These are phyloP conservation scores for Rhagoletis zephyria DNA, from an alignment of 1,140 invertebrate species.

Conservation along the genomic window DNA sequence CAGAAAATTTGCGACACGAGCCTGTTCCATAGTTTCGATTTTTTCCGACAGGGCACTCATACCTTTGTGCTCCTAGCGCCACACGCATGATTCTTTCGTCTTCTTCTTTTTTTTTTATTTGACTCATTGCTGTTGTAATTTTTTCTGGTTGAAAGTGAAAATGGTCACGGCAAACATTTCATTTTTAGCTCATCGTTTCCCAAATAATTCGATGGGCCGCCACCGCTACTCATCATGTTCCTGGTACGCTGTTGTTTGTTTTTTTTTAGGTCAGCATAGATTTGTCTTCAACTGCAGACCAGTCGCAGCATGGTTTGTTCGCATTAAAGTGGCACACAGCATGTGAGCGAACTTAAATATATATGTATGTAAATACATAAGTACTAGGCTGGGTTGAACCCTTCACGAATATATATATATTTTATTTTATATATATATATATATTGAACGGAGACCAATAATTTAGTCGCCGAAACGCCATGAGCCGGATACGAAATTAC, in stretches of 20 bases:
- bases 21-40: no score
- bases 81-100: slow-evolving; percentile 35
- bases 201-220: background rate
- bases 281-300: no score
- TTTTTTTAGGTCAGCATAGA: background rate
- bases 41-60: background rate
- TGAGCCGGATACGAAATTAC: no score
- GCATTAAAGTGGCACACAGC: background rate
- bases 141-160: slow-evolving; percentile 39
- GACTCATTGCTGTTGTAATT: slow-evolving; percentile 13
- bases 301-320: no score
- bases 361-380: background rate
- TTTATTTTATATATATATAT: no score
- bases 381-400: background rate
- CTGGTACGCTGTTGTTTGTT: background rate
- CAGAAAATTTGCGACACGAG: no score
- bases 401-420: background rate
- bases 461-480: no score
- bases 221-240: background rate
- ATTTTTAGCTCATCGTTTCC: slow-evolving; percentile 2
- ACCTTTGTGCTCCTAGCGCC: background rate
- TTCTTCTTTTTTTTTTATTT: background rate
- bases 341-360: no score
- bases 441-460: no score
- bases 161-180: slow-evolving; percentile 17